A percentile compares a stretch with the other conserved stretches of the same genome.
These are phyloP conservation scores for Ostrea denselamellosa DNA, from an alignment of 1,140 invertebrate species.

Conservation along the genomic window DNA sequence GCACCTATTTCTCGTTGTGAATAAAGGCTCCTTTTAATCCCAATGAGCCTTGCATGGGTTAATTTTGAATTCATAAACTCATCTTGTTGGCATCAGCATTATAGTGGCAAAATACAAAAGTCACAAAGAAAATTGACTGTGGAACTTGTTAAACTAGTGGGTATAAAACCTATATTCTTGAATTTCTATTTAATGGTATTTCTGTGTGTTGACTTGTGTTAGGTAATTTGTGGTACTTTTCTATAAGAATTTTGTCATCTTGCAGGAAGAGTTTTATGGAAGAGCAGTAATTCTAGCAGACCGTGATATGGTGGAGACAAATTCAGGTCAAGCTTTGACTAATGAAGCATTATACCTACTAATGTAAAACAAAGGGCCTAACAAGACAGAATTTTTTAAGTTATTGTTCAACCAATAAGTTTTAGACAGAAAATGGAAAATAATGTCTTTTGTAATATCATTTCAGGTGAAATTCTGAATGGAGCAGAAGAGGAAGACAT, in stretches of 20 bases:
- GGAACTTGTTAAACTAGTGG: too few relatives aligned
- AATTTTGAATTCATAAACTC: too few relatives aligned
- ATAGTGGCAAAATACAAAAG: too few relatives aligned
- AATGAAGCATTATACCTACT: not conserved
- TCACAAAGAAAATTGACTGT: too few relatives aligned
- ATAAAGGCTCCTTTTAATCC: too few relatives aligned
- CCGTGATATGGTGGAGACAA: slow-evolving; percentile 94
- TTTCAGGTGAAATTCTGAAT: slow-evolving; percentile 88
- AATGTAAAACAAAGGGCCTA: not conserved
- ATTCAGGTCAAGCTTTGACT: slow-evolving; percentile 80
- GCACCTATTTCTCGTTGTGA: too few relatives aligned
- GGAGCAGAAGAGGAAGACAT: slow-evolving; percentile 88
- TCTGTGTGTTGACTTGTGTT: too few relatives aligned
- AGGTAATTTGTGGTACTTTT: too few relatives aligned
- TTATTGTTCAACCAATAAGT: not conserved
- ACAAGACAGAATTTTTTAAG: not conserved
- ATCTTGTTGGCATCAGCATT: too few relatives aligned
- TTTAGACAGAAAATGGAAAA: not conserved
- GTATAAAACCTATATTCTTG: too few relatives aligned
- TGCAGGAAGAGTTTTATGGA: slow-evolving; percentile 80
- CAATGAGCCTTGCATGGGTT: too few relatives aligned
- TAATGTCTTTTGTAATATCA: not conserved
- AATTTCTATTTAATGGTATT: too few relatives aligned
- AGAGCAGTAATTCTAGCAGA: slow-evolving; percentile 90
- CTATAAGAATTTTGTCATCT: not conserved